A percentile compares a stretch with the other conserved stretches of the same genome.
Conservation (phyloP, 1,140 invertebrate species). For the Euwallacea similis region DNA sequence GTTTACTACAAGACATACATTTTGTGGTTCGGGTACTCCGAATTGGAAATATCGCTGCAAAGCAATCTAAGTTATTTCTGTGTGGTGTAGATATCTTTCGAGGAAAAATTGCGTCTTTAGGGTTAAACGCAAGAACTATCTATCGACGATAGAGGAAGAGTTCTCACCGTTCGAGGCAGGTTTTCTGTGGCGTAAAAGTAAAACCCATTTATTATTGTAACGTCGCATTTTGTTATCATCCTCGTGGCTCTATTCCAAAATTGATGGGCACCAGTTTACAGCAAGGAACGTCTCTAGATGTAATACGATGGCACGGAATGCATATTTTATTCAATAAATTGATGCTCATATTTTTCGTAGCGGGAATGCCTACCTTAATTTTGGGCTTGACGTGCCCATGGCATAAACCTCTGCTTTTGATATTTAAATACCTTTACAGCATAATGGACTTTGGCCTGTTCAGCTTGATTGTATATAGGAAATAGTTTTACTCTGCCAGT, state of each 20-base stretch:
- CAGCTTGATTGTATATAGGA: conserved; percentile 7
- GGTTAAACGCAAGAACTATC: background rate
- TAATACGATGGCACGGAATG: conserved; percentile 34
- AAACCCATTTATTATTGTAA: conserved; percentile 28
- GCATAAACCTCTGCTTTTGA: conserved; percentile 22
- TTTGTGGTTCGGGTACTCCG: too few species aligned
- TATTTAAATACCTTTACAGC: conserved; percentile 23
- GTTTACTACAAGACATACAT: too few species aligned
- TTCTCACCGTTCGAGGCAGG: conserved; percentile 11
- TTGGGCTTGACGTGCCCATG: conserved; percentile 12
- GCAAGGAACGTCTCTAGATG: conserved; percentile 26
- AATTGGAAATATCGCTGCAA: too few species aligned
- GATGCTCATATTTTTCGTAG: conserved; percentile 34
- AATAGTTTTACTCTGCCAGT: background rate
- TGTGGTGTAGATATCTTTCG: too few species aligned
- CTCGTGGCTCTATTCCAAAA: conserved; percentile 32
- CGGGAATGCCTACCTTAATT: conserved; percentile 25
- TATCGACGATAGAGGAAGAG: conserved; percentile 7
- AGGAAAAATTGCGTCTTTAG: too few species aligned
- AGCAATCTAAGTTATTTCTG: too few species aligned
- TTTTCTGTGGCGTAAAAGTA: conserved; percentile 22
- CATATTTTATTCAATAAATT: conserved; percentile 37
- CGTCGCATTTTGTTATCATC: conserved; percentile 31
- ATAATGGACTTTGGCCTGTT: conserved; percentile 7
- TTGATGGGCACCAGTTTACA: conserved; percentile 30